Evolutionary conservation across 2,888 invertebrate species (phyloP), one percentile per base, ranked within the genome.

Genomic region (Mythimna albipuncta): DNA sequence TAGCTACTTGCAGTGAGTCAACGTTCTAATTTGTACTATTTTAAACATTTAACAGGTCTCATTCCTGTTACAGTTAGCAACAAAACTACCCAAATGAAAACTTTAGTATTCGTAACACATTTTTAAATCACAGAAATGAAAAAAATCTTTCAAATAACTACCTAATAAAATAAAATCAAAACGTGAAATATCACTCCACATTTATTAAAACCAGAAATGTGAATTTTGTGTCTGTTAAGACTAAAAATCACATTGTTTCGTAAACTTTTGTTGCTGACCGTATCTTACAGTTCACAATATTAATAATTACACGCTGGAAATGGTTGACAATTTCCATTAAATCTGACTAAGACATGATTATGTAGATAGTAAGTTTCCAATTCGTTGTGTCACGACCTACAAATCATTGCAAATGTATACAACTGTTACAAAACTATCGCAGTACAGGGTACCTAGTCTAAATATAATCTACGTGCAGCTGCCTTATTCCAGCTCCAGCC

Each of bases 1-100:
- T 21, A 38, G 38, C 26, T 52, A 52, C 10, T 44, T 69, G 58
- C 75, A 63, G 77, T 63, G 16, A 58, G 63, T 54, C 69, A 75
- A 63, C 57, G 35, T 35, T 58, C 35, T 16, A 47, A n/a, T n/a
- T n/a, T 19, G 19, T 55, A 16, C 47, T 47, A 57, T 57, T 57
- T 57, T 16, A 19, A 26, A 26, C 26, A 13, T 59, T n/a, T 9
- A 47, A 26, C 26, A 47, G 11, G 11, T 69, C 10, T 55, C 9
- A 21, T 55, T 19, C 10, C 21, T 35, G 6, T 6, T 52, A 52
- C n/a, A 52, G 13, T 52, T 16, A 47, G 47, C 16, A 47, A 47
- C 47, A 19, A 47, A 47, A 47, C 16, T 19, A 47, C 16, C 47
- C 47, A 6, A 47, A 2, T 6, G 6, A 19, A 47, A 47, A 13